phyloP scores from a whole-genome alignment of 2,888 invertebrate genomes.

The Drosophila atripex region DNA sequence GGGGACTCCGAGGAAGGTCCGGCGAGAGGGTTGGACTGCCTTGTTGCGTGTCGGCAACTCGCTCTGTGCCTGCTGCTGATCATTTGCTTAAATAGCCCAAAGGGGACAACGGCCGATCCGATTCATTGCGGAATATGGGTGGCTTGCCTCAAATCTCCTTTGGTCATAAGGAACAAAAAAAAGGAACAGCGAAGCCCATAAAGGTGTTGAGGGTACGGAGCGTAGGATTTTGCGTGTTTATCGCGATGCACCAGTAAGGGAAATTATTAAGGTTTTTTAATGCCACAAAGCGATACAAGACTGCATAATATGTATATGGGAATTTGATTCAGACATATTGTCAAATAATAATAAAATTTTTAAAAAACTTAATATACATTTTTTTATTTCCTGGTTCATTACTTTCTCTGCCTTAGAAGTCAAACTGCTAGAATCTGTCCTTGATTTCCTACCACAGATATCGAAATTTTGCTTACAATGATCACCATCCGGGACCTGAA shows the following conservation, averaged over 20 bases:
- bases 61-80: slow-evolving; percentile 58
- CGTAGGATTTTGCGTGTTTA: slow-evolving; percentile 74
- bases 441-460: slow-evolving; percentile 80
- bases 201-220: slow-evolving; percentile 39
- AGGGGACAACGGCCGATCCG: slow-evolving; percentile 57
- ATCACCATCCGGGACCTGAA: slow-evolving; percentile 45
- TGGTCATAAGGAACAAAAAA: slow-evolving; percentile 17
- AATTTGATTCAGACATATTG: neutral
- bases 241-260: slow-evolving; percentile 59
- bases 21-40: slow-evolving; percentile 7
- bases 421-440: neutral
- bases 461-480: slow-evolving; percentile 46
- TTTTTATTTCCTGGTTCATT: neutral
- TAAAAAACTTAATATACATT: too few species aligned
- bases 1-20: slow-evolving; percentile 8
- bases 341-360: too few species aligned
- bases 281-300: slow-evolving; percentile 13
- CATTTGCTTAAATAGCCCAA: slow-evolving; percentile 79
- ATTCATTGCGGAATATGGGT: slow-evolving; percentile 58
- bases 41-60: slow-evolving; percentile 67
- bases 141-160: slow-evolving; percentile 64
- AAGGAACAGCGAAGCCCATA: slow-evolving; percentile 7
- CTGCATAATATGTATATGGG: neutral
- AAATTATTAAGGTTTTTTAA: slow-evolving; percentile 63
- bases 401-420: slow-evolving; percentile 29